Conservation (phyloP, 2,113 vertebrate species). For the Bubalus kerabau region DNA sequence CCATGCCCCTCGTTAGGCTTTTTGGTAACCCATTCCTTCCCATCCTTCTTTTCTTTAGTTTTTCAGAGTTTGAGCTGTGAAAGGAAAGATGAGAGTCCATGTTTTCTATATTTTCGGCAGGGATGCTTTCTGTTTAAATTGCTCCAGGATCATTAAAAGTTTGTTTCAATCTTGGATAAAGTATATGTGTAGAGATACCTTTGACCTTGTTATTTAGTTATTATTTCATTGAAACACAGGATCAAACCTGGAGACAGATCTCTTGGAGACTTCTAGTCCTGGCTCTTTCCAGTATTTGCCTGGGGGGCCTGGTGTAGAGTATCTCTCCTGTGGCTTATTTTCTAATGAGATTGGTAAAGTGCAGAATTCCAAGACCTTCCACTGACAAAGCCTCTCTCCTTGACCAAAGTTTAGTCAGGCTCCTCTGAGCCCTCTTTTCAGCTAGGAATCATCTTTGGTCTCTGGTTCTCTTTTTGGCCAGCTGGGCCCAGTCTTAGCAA, state of each 20-base stretch:
- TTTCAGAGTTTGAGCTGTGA: neutral
- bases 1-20: fast-evolving
- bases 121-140: conserved; percentile 25
- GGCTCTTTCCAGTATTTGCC: too few relatives aligned
- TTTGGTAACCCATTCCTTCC: neutral
- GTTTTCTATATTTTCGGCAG: conserved; percentile 26
- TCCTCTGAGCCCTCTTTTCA: neutral
- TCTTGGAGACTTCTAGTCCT: neutral
- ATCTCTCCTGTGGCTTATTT: neutral
- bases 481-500: neutral
- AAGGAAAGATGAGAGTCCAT: conserved; percentile 9
- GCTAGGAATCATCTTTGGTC: neutral
- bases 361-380: neutral
- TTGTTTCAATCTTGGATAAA: neutral
- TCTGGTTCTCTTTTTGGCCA: neutral
- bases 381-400: neutral
- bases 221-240: neutral
- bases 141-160: conserved; percentile 28
- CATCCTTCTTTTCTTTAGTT: neutral
- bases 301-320: neutral
- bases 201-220: neutral
- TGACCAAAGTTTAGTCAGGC: neutral
- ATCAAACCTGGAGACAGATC: neutral
- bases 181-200: fast-evolving
- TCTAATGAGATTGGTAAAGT: neutral